Evolutionary conservation across 2,888 invertebrate genomes (phyloP), one percentile per base, ranked within the genome.

Genomic region (Galeopsomyia nigrocyanea): DNA sequence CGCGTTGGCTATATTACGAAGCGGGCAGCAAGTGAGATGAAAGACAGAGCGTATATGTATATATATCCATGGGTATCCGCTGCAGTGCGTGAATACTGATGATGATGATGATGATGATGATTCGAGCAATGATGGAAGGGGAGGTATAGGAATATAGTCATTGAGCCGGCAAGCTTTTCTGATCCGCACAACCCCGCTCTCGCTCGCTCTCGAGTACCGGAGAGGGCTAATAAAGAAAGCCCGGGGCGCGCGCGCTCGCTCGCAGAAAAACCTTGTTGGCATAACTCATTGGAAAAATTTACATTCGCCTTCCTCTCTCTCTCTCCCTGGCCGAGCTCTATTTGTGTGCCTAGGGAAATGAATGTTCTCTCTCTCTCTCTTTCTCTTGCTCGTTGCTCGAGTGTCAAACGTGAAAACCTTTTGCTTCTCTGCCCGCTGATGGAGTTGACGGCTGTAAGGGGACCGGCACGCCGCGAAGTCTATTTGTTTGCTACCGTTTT

Each of bases 11-110:
- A 26, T 26, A n/a, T n/a, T n/a, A n/a, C 13, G 14, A 46, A 58
- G 82, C 81, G 83, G 82, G 81, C 84, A 84, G 82, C 83, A 84
- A 84, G 82, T 82, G 82, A 80, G 80, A 79, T 80, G 80, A 83
- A 81, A 46, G 21, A 53, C 47, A 65, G 17, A 49, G 46, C 10
- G 19, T 17, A 17, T n/a, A n/a, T n/a, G n/a, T n/a, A n/a, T n/a
- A n/a, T n/a, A n/a, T 53, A 53, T 53, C 53, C 53, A 2, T 10
- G 19, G 53, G 17, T 9, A 39, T 39, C 39, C 39, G 39, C 39
- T 10, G 39, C 39, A 10, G 10, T 39, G 7, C 39, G 39, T 39
- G 39, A 39, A 39, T 39, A 39, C 39, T 39, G 39, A 39, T 13
- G 39, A 39, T 39, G 39, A 39, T 39, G 39, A 39, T 39, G 39